Evolutionary conservation across 1,140 invertebrate genomes (phyloP).

Genomic region (Bombus consobrinus): DNA sequence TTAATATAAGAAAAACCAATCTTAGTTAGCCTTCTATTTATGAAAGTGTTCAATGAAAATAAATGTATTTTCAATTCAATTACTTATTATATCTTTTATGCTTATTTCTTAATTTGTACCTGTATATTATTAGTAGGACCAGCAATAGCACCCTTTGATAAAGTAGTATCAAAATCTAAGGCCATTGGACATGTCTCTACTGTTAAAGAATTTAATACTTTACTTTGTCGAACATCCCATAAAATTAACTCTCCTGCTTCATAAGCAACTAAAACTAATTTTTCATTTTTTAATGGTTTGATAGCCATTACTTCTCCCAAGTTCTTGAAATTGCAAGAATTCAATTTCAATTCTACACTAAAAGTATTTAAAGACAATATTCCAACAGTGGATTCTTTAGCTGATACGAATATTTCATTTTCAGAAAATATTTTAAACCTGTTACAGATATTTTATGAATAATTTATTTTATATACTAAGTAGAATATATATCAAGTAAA

Average conservation of each 20-base stretch:
- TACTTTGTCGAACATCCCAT: constrained; percentile 86
- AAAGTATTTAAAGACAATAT: constrained; percentile 84
- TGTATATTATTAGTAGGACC: constrained; percentile 85
- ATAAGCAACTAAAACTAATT: constrained; percentile 85
- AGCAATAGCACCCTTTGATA: constrained; percentile 86
- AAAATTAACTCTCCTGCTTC: constrained; percentile 87
- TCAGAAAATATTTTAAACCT: constrained; percentile 84
- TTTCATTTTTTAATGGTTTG: constrained; percentile 84
- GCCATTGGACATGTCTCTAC: constrained; percentile 87
- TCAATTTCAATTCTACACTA: constrained; percentile 80
- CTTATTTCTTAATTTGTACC: constrained; percentile 83
- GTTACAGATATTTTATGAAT: not conserved
- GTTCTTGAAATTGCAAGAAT: constrained; percentile 75
- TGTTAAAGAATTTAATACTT: constrained; percentile 84
- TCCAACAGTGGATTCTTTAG: constrained; percentile 85
- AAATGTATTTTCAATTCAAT: not conserved
- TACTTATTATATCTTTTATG: constrained; percentile 58
- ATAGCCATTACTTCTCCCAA: constrained; percentile 86
- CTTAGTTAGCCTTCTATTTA: not conserved
- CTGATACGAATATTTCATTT: constrained; percentile 86
- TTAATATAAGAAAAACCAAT: not conserved
- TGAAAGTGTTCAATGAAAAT: not conserved
- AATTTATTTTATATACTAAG: not conserved
- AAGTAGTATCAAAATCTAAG: constrained; percentile 86
- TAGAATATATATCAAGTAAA: not conserved